Base-by-base conservation (phyloP, 2,888 invertebrate species). In the Xestia sexstrigata region DNA sequence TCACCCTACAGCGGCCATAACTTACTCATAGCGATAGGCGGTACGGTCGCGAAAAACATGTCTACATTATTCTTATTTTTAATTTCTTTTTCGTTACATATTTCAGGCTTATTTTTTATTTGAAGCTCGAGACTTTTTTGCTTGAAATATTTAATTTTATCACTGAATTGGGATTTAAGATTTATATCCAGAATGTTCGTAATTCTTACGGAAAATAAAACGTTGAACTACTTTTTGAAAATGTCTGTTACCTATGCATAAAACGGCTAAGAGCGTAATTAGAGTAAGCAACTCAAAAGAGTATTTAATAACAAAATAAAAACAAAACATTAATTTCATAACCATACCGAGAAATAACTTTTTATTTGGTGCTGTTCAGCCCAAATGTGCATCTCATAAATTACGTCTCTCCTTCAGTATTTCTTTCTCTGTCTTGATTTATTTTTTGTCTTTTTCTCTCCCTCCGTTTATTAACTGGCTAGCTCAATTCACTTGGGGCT, bases 1-100 rank as follows among this genome's bases (percentile, higher is more conserved):
- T 96, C 96, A 96, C 96, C 96, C 96, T 96, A 95, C 96, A 92
- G 93, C 95, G 94, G 96, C 96, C 96, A 96, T 96, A 96, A 96
- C 95, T 96, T 95, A 96, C 96, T 96, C 96, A 96, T 96, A 96
- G 95, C 96, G 96, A 96, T 96, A 96, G 96, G 95, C 95, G 95
- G 96, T 95, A 95, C 95, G 94, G 95, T 96, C 95, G 94, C 93
- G 93, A 95, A 96, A 95, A 95, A 94, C 95, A 94, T 93, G 94
- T 94, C 93, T 94, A 92, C 85, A 85, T 92, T 93, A 92, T 93
- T 92, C 92, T 93, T 92, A 91, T 90, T 90, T 91, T 89, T 88
- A 88, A 88, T 90, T 90, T 89, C 88, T 82, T 87, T 77, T 84
- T 84, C 85, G 82, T 81, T 89, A 84, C 84, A 87, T 87, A 83